Evolutionary conservation across 2,888 invertebrate genomes (phyloP), one percentile per base, ranked within the genome.

Genomic region (Yponomeuta cagnagella): DNA sequence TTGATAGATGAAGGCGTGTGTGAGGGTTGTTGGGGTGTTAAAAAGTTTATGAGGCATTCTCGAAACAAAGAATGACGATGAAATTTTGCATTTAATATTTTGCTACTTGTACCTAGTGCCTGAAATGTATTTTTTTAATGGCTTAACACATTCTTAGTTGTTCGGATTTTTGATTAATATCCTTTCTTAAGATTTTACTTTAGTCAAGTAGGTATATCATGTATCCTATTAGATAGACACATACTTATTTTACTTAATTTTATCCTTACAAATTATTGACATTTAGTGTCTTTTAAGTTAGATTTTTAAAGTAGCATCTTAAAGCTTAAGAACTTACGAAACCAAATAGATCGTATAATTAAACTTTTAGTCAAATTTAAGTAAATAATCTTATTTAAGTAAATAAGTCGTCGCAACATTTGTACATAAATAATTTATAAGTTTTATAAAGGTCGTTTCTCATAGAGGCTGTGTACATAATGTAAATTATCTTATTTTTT

Each of bases 401-500:
- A 68, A 77, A 69, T 69, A 73, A 82, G 81, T 84, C 83, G 86
- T 85, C 88, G 84, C 85, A 85, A 84, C 76, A 77, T 83, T 77
- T 71, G 77, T 77, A 74, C 77, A 76, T 63, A 73, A 68, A 76
- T 78, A 48, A 65, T 33, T 72, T 72, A 73, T 67, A 77, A 76
- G 74, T 81, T 83, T 58, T 82, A 82, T 79, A 82, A 89, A 85
- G 85, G 85, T 89, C 83, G 84, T 79, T 58, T 58, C 74, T 74
- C 2, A 15, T 52, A 80, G 80, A 86, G 87, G 84, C 87, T 89
- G 87, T 89, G 87, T 90, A 90, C 85, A 88, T 88, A 85, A 85
- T 89, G 86, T 87, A 85, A 85, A 86, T 86, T 80, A 48, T 65
- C 79, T 81, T 81, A 12, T 83, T 80, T 77, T 71, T 71, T 43